phyloP scores from a whole-genome alignment of 2,113 vertebrate genomes.

The Takifugu flavidus region DNA sequence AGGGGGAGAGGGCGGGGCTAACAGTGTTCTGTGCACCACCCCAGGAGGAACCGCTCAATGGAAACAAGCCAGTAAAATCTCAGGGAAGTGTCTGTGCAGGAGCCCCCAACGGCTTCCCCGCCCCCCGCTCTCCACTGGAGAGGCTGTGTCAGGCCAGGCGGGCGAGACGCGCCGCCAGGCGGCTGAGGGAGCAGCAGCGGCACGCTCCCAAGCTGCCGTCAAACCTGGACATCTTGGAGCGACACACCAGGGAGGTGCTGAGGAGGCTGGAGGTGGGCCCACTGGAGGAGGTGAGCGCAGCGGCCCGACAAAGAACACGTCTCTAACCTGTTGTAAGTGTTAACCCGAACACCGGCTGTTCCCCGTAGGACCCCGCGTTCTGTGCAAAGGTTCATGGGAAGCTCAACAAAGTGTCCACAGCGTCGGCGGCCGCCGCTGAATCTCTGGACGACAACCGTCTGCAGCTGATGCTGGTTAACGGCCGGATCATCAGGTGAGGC shows the following conservation, averaged over 20 bases:
- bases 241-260: constrained; percentile 91
- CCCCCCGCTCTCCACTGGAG: constrained; percentile 83
- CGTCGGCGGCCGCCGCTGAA: constrained; percentile 86
- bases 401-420: constrained; percentile 91
- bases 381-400: constrained; percentile 85
- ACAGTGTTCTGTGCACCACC: background rate
- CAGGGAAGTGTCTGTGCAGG: constrained; percentile 74
- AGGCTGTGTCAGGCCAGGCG: constrained; percentile 78
- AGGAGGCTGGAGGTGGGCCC: constrained; percentile 90
- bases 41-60: constrained; percentile 83
- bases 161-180: constrained; percentile 78
- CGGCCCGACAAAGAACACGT: background rate
- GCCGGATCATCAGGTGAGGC: constrained; percentile 89
- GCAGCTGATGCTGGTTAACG: constrained; percentile 89
- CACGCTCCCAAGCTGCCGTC: constrained; percentile 80
- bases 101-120: constrained; percentile 67
- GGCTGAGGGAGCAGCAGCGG: constrained; percentile 83
- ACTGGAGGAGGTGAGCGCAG: constrained; percentile 81
- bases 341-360: background rate
- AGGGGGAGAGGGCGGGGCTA: too few species aligned
- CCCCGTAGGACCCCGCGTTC: constrained; percentile 76
- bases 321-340: too few species aligned
- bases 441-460: constrained; percentile 84
- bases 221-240: constrained; percentile 93
- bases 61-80: constrained; percentile 88